Percentiles rank a stretch among this genome's conserved stretches.
These are phyloP conservation scores for Apotomis turbidana DNA, from an alignment of 2,888 invertebrate species.

Conservation along the genomic window DNA sequence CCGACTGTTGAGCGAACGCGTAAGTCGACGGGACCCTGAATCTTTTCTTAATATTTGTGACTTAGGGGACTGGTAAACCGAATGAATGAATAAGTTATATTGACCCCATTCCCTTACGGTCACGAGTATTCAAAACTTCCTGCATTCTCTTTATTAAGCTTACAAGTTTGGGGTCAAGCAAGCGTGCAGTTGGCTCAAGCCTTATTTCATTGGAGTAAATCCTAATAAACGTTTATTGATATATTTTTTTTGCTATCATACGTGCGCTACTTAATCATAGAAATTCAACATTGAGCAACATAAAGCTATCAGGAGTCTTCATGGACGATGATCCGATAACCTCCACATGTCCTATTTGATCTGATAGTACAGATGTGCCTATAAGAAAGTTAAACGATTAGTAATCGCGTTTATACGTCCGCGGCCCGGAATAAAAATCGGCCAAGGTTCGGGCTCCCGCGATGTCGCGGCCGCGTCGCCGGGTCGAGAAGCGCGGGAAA, in stretches of 20 bases:
- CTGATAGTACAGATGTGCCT: slow-evolving; percentile 2
- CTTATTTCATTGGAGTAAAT: background rate
- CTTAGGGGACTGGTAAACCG: slow-evolving; percentile 3
- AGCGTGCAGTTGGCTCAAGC: background rate
- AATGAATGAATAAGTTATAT: slow-evolving; percentile 20
- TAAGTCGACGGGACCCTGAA: background rate
- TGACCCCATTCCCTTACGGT: slow-evolving; percentile 23
- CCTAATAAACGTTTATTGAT: too few relatives aligned
- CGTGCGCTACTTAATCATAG: too few relatives aligned
- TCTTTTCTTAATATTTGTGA: background rate
- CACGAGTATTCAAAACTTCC: slow-evolving; percentile 19
- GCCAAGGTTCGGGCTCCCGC: slow-evolving; percentile 57
- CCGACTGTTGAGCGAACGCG: background rate
- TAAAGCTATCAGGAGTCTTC: too few relatives aligned
- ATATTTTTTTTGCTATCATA: too few relatives aligned
- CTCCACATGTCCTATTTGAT: too few relatives aligned
- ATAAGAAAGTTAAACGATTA: slow-evolving; percentile 45
- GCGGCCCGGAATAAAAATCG: slow-evolving; percentile 49
- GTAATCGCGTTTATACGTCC: slow-evolving; percentile 48
- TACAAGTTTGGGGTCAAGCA: background rate
- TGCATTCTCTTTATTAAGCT: slow-evolving; percentile 2
- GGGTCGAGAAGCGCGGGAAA: slow-evolving; percentile 30
- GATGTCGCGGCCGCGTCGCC: slow-evolving; percentile 41
- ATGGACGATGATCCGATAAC: too few relatives aligned
- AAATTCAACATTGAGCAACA: too few relatives aligned